phyloP scores from a whole-genome alignment of 2,113 vertebrate genomes.

The Isichthys henryi region DNA sequence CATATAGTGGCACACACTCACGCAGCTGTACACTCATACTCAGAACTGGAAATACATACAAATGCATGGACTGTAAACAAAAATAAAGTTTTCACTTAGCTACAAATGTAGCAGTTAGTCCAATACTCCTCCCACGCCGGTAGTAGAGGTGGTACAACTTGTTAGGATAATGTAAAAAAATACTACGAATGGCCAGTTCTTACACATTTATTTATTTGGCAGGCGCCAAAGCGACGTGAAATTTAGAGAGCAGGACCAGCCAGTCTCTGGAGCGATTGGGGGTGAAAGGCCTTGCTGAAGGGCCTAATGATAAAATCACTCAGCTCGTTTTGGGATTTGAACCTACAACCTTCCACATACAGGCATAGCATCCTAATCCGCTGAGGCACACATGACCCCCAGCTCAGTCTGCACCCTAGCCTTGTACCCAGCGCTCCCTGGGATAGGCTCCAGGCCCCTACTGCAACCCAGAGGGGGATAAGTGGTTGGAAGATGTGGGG shows the following conservation, averaged over 20 bases:
- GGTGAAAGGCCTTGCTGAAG: background rate
- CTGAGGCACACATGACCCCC: background rate
- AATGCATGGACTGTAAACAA: background rate
- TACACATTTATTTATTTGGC: background rate
- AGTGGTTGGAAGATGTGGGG: background rate
- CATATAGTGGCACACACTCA: background rate
- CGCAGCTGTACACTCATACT: background rate
- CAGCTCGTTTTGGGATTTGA: background rate
- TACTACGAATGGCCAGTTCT: background rate
- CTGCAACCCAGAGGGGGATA: background rate
- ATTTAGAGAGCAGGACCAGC: background rate
- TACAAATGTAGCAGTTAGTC: background rate
- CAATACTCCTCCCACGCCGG: background rate
- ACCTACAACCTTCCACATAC: background rate
- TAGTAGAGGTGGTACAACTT: background rate
- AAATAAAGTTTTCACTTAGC: slow-evolving; percentile 2
- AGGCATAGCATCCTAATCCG: background rate
- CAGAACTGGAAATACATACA: background rate
- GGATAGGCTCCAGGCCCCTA: background rate
- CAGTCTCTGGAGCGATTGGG: background rate
- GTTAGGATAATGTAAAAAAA: background rate
- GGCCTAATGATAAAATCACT: background rate
- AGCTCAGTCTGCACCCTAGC: background rate
- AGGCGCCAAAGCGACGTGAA: background rate
- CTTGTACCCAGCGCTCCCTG: background rate